Percentiles rank a stretch among this genome's conserved stretches.
phyloP scores from a whole-genome alignment of 2,888 invertebrate species.

The Scrobipalpa atriplicella region DNA sequence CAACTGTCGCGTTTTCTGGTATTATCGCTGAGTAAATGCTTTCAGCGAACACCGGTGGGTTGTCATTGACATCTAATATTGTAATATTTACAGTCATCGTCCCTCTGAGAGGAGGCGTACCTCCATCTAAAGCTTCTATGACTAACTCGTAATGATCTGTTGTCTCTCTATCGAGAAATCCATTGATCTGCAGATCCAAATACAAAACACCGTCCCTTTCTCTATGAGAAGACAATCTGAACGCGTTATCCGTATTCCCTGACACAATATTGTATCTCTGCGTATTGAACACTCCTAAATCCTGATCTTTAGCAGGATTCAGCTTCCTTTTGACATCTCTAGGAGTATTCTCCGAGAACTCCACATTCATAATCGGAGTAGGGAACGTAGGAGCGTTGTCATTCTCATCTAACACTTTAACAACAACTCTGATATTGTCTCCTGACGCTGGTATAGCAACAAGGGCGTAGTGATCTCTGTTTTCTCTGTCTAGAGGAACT shows the following conservation, averaged over 20 bases:
- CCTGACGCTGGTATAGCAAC: slow-evolving; percentile 95
- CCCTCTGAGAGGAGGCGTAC: slow-evolving; percentile 92
- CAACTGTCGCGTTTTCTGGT: slow-evolving; percentile 95
- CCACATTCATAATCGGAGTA: slow-evolving; percentile 90
- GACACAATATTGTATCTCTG: slow-evolving; percentile 96
- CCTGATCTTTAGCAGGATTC: slow-evolving; percentile 95
- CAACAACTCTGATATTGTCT: slow-evolving; percentile 93
- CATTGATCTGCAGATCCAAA: slow-evolving; percentile 96
- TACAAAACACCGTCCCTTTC: slow-evolving; percentile 96
- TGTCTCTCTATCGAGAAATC: slow-evolving; percentile 95
- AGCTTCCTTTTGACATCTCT: slow-evolving; percentile 95
- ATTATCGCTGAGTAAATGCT: slow-evolving; percentile 94
- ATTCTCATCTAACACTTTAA: slow-evolving; percentile 96
- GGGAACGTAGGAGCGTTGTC: slow-evolving; percentile 97
- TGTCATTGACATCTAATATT: slow-evolving; percentile 96
- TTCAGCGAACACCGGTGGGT: slow-evolving; percentile 96
- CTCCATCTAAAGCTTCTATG: slow-evolving; percentile 96
- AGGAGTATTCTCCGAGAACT: slow-evolving; percentile 98
- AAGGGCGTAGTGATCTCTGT: slow-evolving; percentile 92
- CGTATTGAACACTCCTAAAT: slow-evolving; percentile 94
- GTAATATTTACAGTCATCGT: slow-evolving; percentile 96
- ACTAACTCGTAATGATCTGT: slow-evolving; percentile 93
- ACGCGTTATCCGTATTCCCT: slow-evolving; percentile 96
- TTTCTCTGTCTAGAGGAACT: slow-evolving; percentile 94
- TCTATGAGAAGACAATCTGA: slow-evolving; percentile 92